Conservation (phyloP, 1,140 invertebrate species). For the Eriocheir sinensis region DNA sequence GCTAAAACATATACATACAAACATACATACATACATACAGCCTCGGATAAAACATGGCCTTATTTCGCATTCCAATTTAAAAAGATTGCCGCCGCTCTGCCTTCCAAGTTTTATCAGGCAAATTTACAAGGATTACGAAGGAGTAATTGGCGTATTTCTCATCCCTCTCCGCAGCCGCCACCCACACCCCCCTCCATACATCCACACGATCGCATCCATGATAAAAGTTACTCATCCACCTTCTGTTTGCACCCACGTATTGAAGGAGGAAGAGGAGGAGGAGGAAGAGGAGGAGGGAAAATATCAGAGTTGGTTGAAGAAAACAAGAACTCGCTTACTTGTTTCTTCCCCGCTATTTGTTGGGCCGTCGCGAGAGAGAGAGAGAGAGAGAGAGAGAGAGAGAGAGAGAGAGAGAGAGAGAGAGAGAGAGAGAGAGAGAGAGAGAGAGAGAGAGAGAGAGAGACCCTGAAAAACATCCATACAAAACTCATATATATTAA, state of each 20-base stretch:
- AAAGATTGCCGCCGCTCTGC: constrained; percentile 65
- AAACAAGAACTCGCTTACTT: background rate
- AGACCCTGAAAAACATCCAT: background rate
- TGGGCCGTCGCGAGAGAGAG: background rate
- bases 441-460: constrained; percentile 22
- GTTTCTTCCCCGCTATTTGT: background rate
- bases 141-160: constrained; percentile 71
- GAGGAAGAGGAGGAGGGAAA: background rate
- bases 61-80: constrained; percentile 74
- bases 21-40: background rate
- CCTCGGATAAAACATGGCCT: constrained; percentile 63
- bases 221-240: constrained; percentile 61
- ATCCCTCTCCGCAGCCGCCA: constrained; percentile 52
- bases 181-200: constrained; percentile 70
- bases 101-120: constrained; percentile 71
- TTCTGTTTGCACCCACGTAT: constrained; percentile 72
- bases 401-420: constrained; percentile 12
- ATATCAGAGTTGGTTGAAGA: background rate
- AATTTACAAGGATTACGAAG: constrained; percentile 70
- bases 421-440: constrained; percentile 22
- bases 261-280: constrained; percentile 1
- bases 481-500: background rate
- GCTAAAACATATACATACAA: no score
- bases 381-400: background rate
- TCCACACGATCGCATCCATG: constrained; percentile 52